Percentiles rank a stretch among this genome's conserved stretches.
Conservation (phyloP, 2,113 vertebrate species). For the Urocynchramus pylzowi region DNA sequence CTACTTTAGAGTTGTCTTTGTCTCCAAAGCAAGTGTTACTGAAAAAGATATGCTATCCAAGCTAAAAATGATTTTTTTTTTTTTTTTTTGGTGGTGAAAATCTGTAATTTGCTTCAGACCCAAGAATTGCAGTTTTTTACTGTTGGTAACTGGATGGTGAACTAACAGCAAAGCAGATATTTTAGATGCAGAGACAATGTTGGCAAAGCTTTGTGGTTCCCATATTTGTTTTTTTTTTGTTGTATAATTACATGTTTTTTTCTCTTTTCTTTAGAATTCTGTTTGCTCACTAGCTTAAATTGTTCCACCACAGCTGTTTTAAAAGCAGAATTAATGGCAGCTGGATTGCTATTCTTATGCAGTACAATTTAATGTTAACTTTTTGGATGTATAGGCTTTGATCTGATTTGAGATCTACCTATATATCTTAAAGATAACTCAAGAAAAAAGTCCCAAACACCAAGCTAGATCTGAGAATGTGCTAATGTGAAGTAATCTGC, state of each 20-base stretch:
- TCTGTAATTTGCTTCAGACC: neutral
- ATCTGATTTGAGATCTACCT: neutral
- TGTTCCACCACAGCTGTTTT: slow-evolving; percentile 37
- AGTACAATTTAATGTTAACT: neutral
- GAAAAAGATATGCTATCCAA: neutral
- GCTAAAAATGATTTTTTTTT: neutral
- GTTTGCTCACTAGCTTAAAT: slow-evolving; percentile 26
- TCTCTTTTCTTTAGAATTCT: neutral
- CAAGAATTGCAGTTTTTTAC: neutral
- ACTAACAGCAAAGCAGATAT: neutral
- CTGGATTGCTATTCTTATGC: neutral
- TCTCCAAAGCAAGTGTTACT: neutral
- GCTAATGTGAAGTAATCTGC: neutral
- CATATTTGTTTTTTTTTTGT: slow-evolving; percentile 39
- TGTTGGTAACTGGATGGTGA: neutral
- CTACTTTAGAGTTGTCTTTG: neutral
- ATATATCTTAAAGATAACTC: neutral
- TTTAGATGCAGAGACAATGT: slow-evolving; percentile 20
- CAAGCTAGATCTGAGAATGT: neutral
- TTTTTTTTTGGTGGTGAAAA: neutral
- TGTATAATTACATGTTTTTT: slow-evolving; percentile 32
- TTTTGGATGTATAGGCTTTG: neutral
- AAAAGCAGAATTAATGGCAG: slow-evolving; percentile 29
- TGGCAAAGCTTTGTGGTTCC: slow-evolving; percentile 30
- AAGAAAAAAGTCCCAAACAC: neutral